Evolutionary conservation across 2,113 vertebrate genomes (phyloP), one percentile per base, ranked within the genome.

Genomic region (Menidia beryllina): DNA sequence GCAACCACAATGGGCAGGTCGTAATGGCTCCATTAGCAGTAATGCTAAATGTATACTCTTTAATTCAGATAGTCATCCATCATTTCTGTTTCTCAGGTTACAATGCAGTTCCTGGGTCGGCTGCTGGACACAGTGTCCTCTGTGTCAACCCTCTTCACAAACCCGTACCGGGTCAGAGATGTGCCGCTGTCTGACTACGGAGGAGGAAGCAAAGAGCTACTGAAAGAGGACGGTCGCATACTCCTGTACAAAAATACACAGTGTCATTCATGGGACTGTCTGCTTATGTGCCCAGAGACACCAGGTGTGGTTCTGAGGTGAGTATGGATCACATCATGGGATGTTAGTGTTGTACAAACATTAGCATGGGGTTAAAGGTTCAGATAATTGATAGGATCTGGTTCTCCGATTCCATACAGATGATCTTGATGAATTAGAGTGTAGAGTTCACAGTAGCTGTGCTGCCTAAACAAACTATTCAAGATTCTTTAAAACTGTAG

Each of bases 21-120:
- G 27, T 3, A 34, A 24, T 27, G 5, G 27, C 26, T 64, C 4
- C 20, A 8, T 55, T 7, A 36, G n/a, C 53, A 19, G 7, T 7
- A 3, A 7, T 20, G 38, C 6, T 3, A 19, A 63, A 12, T 12
- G 30, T 4, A 53, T 2, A 24, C 7, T 47, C 4, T 45, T 39
- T 4, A n/a, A 14, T 24, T n/a, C 39, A 41, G 51, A 7, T 65
- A 52, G 5, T 57, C 34, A 3, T 20, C 30, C n/a, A 15, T 21
- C 2, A 23, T 24, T 23, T 51, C 30, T 64, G 13, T 80, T 13
- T 62, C 24, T 9, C 56, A 92, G 91, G 47, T 73, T 21, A 79
- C 75, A 26, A 99, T 99, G 97, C 95, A 98, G 91, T 97, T 98
- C 80, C 85, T 98, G 0, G 96, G 96, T 5, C 93, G 95, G 51